A percentile compares a stretch with the other conserved stretches of the same genome.
phyloP scores from a whole-genome alignment of 2,888 invertebrate species.

The Rapana venosa region DNA sequence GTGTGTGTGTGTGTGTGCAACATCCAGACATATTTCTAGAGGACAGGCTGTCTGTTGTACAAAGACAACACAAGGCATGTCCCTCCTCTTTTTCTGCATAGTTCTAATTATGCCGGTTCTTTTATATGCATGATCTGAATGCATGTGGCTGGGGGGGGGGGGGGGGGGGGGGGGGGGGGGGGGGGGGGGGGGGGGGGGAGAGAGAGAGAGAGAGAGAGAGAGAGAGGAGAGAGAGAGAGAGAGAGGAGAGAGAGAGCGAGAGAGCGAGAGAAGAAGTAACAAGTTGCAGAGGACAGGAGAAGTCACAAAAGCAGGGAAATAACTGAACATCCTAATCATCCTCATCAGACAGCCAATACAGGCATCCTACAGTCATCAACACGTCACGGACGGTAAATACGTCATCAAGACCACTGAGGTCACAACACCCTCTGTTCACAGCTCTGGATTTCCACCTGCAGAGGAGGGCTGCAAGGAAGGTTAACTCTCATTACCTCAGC shows the following conservation, averaged over 20 bases:
- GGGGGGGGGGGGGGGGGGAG: neutral
- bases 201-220: neutral
- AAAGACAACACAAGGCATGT: too few species aligned
- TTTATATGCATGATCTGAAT: too few species aligned
- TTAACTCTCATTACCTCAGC: conserved; percentile 22
- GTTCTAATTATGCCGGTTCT: too few species aligned
- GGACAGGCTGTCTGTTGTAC: too few species aligned
- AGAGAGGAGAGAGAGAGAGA: too few species aligned
- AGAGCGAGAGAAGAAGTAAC: too few species aligned
- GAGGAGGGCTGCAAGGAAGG: neutral
- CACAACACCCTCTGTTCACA: neutral
- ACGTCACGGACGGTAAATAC: conserved; percentile 22
- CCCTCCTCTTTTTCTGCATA: too few species aligned
- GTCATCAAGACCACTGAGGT: neutral
- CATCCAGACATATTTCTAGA: too few species aligned
- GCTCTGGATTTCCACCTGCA: neutral
- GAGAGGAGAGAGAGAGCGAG: neutral
- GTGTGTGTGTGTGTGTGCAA: neutral
- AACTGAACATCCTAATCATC: neutral
- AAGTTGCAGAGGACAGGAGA: too few species aligned
- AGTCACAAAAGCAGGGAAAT: neutral
- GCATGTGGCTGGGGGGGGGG: neutral
- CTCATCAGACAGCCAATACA: neutral
- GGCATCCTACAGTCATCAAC: neutral
- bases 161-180: neutral